Evolutionary conservation across 2,888 invertebrate species (phyloP).

Genomic region (Sipha maydis): DNA sequence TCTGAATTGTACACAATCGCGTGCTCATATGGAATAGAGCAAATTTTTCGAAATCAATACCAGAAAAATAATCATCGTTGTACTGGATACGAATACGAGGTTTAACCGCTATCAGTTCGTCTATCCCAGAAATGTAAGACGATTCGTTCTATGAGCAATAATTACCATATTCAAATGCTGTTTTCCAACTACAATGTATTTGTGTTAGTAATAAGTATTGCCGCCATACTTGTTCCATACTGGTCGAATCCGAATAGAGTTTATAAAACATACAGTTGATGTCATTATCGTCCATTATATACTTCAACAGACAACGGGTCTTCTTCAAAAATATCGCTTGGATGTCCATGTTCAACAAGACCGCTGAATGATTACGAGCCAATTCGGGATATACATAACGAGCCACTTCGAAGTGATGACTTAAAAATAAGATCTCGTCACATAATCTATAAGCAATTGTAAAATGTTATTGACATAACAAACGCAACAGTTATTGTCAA

Average conservation of each 20-base stretch:
- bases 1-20: slow-evolving; percentile 70
- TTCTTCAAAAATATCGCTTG: slow-evolving; percentile 27
- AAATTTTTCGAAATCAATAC: slow-evolving; percentile 65
- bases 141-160: not conserved
- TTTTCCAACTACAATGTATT: not conserved
- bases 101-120: slow-evolving; percentile 35
- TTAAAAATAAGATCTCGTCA: slow-evolving; percentile 33
- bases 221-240: slow-evolving; percentile 35
- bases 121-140: not conserved
- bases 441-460: not conserved
- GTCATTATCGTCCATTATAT: slow-evolving; percentile 23
- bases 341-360: slow-evolving; percentile 34
- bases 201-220: too few relatives aligned
- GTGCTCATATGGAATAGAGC: slow-evolving; percentile 73
- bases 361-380: slow-evolving; percentile 7
- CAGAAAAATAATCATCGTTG: not conserved
- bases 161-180: too few relatives aligned
- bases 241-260: not conserved
- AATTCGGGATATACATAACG: not conserved
- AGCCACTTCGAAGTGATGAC: slow-evolving; percentile 18
- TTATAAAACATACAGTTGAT: slow-evolving; percentile 46
- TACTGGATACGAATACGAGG: slow-evolving; percentile 8
- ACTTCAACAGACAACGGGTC: not conserved
- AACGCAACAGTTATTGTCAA: too few relatives aligned
- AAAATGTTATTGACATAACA: not conserved